These are phyloP conservation scores for Stenolophus ochropezus DNA, from an alignment of 2,888 invertebrate genomes.

Conservation along the genomic window DNA sequence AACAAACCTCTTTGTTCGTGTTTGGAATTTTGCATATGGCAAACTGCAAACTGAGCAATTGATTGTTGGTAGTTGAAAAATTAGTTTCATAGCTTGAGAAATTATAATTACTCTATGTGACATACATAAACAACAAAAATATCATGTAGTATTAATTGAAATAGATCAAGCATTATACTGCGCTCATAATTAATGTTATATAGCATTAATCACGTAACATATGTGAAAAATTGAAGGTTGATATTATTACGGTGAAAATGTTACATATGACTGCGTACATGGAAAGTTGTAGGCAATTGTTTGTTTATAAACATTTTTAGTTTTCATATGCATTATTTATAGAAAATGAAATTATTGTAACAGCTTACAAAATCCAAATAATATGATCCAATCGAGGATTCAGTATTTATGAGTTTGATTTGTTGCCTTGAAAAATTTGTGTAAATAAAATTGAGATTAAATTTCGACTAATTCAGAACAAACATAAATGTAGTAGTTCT, in stretches of 20 bases:
- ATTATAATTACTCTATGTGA: background rate
- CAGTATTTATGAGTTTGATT: no score
- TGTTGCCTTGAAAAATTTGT: no score
- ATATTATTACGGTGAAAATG: background rate
- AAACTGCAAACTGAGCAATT: background rate
- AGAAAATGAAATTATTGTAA: no score
- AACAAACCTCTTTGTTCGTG: background rate
- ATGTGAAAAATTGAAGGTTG: background rate
- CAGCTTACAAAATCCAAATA: no score
- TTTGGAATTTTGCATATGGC: background rate
- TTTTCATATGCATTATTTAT: no score
- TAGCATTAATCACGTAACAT: background rate
- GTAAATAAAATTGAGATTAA: no score
- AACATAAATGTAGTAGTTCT: no score
- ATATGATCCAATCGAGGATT: no score
- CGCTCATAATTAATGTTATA: background rate
- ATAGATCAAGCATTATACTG: background rate
- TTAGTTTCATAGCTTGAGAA: no score
- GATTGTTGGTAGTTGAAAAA: background rate
- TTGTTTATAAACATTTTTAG: no score
- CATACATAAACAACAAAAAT: background rate
- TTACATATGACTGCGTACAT: background rate
- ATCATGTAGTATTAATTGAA: no score
- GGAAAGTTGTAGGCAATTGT: background rate
- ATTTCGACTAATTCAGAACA: no score